Evolutionary conservation across 2,888 invertebrate genomes (phyloP).

Genomic region (Tipula confusa): DNA sequence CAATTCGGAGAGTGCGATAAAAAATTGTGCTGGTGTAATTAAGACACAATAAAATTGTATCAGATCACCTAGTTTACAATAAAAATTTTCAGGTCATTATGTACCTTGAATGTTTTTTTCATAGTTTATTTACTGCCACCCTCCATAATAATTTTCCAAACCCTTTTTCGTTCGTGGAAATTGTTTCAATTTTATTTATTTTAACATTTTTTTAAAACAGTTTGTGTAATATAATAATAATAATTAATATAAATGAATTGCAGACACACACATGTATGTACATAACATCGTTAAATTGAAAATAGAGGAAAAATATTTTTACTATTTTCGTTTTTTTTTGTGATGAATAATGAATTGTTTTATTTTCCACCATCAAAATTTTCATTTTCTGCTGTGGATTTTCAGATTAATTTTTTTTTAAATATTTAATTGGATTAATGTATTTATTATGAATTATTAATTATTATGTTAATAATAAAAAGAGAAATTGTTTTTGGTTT

Average conservation of each 20-base stretch:
- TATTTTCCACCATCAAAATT: background rate
- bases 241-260: constrained; percentile 12
- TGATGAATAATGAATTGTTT: background rate
- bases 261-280: background rate
- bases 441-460: constrained; percentile 12
- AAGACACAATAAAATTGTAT: background rate
- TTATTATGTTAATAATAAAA: background rate
- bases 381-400: background rate
- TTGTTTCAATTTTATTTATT: background rate
- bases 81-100: background rate
- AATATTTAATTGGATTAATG: constrained; percentile 20
- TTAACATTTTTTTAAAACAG: background rate
- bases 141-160: background rate
- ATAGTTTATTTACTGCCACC: background rate
- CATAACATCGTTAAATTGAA: background rate
- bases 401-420: constrained; percentile 9
- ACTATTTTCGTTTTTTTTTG: background rate
- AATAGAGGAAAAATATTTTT: background rate
- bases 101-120: background rate
- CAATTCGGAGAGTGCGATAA: too few relatives aligned
- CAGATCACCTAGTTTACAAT: background rate
- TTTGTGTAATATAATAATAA: background rate
- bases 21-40: background rate
- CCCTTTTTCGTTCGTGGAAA: constrained; percentile 7
- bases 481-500: background rate